These are phyloP conservation scores for Drosophila varians DNA, from an alignment of 1,140 invertebrate species.

Conservation along the genomic window DNA sequence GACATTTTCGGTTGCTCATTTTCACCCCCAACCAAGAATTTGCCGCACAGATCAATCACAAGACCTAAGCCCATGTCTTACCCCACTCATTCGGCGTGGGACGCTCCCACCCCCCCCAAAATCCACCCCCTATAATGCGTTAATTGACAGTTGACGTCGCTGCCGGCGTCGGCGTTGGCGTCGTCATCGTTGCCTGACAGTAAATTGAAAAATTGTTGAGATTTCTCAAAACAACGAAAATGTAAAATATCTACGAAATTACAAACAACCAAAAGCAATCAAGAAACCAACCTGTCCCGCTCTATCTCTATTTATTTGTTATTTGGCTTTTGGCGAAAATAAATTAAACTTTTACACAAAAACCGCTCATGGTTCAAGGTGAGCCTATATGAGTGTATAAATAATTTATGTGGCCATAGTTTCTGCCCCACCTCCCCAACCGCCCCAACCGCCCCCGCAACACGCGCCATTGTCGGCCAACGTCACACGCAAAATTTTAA, in stretches of 20 bases:
- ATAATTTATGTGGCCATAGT: conserved; percentile 54
- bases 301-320: conserved; percentile 57
- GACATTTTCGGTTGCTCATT: conserved; percentile 46
- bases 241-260: conserved; percentile 50
- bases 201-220: conserved; percentile 77
- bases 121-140: conserved; percentile 48
- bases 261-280: conserved; percentile 49
- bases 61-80: conserved; percentile 29
- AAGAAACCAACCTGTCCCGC: conserved; percentile 14
- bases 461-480: conserved; percentile 43
- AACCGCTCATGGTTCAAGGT: conserved; percentile 71
- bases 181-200: conserved; percentile 58
- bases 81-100: conserved; percentile 14
- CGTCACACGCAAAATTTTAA: conserved; percentile 76
- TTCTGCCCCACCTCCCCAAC: conserved; percentile 2
- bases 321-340: conserved; percentile 34
- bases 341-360: conserved; percentile 57
- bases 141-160: conserved; percentile 70
- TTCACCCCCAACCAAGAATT: conserved; percentile 45
- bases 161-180: conserved; percentile 22
- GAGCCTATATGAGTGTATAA: conserved; percentile 46
- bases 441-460: conserved; percentile 2
- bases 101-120: background rate
- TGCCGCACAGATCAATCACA: conserved; percentile 47
- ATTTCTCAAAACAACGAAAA: conserved; percentile 49